These are phyloP conservation scores for Onychomys leucogaster DNA, from an alignment of 2,797 vertebrate genomes.

Conservation along the genomic window DNA sequence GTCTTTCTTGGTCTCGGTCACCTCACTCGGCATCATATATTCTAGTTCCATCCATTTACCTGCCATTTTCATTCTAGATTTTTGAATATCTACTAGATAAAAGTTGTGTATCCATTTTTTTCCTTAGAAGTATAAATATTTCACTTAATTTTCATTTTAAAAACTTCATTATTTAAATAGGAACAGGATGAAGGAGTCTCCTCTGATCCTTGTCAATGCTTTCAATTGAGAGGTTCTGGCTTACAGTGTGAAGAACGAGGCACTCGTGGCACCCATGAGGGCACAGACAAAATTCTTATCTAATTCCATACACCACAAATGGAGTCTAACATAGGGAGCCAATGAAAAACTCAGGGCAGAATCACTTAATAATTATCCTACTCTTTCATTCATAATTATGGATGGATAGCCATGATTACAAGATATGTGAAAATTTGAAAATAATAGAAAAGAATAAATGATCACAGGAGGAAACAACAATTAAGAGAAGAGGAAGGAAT, in stretches of 20 bases:
- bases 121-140: constrained; percentile 12
- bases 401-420: not conserved
- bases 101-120: not conserved
- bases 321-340: not conserved
- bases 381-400: not conserved
- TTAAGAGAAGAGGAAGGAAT: not conserved
- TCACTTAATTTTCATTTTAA: not conserved
- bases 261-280: not conserved
- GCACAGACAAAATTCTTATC: not conserved
- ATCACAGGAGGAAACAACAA: constrained; percentile 12
- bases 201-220: not conserved
- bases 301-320: not conserved
- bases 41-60: not conserved
- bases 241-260: not conserved
- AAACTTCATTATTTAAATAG: constrained; percentile 34
- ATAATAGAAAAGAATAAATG: not conserved
- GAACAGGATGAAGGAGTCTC: not conserved
- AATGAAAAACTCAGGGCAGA: not conserved
- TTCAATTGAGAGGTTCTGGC: not conserved
- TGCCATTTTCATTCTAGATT: not conserved
- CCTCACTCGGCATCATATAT: not conserved
- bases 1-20: not conserved
- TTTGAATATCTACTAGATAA: not conserved
- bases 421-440: constrained; percentile 8
- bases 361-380: not conserved